Percentiles rank a stretch among this genome's conserved stretches.
Conservation (phyloP, 2,888 invertebrate species). For the Andrena haemorrhoa region DNA sequence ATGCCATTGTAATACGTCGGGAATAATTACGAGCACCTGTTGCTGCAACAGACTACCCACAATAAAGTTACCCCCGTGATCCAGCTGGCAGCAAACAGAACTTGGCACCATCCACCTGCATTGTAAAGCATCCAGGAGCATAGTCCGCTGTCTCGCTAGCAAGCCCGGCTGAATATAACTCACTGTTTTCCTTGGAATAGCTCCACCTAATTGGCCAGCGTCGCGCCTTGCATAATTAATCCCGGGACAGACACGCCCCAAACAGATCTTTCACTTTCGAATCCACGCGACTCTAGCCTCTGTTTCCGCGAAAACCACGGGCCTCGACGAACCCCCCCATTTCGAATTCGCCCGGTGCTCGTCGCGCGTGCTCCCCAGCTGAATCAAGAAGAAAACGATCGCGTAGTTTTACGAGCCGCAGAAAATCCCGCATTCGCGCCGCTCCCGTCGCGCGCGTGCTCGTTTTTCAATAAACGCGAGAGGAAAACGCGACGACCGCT, state of each 20-base stretch:
- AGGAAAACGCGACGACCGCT: background rate
- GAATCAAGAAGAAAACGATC: background rate
- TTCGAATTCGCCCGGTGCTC: conserved; percentile 4
- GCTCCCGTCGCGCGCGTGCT: conserved; percentile 32
- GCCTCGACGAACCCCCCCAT: background rate
- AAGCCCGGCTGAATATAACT: background rate
- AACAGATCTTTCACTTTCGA: conserved; percentile 18
- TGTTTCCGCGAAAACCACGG: background rate
- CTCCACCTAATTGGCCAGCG: conserved; percentile 7
- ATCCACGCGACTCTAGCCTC: background rate
- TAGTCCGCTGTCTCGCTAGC: background rate
- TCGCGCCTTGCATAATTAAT: conserved; percentile 4
- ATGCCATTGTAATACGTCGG: conserved; percentile 1
- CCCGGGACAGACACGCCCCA: background rate
- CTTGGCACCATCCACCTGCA: conserved; percentile 16
- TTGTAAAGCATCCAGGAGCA: background rate
- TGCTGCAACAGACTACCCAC: background rate
- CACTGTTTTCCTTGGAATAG: background rate
- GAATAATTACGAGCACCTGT: conserved; percentile 18
- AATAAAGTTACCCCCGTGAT: conserved; percentile 6
- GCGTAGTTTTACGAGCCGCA: background rate
- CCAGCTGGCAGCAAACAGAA: conserved; percentile 1
- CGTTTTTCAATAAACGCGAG: conserved; percentile 4
- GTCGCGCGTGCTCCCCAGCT: conserved; percentile 5
- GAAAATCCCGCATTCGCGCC: conserved; percentile 18